Conservation (phyloP, 1,140 invertebrate genomes). For the Drosophila kikkawai region DNA sequence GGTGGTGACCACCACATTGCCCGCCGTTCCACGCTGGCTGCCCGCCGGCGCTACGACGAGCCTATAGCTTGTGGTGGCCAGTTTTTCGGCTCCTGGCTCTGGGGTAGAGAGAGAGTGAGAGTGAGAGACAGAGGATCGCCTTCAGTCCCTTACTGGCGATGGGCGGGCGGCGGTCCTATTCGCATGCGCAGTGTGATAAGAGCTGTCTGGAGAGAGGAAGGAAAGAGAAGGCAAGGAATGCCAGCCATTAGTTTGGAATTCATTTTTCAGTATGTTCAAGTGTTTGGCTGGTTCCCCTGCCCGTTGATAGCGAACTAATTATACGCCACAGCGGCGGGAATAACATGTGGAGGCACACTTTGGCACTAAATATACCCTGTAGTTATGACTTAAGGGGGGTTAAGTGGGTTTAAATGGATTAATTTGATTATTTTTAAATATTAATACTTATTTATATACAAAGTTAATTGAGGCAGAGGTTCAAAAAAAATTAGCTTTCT, state of each 20-base stretch:
- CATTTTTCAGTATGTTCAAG: background rate
- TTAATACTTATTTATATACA: too few species aligned
- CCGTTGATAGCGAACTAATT: constrained; percentile 17
- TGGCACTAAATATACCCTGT: background rate
- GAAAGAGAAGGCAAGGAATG: background rate
- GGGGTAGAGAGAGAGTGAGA: background rate
- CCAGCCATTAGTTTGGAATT: background rate
- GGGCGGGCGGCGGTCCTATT: constrained; percentile 26
- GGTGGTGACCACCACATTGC: constrained; percentile 57
- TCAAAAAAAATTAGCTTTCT: too few species aligned
- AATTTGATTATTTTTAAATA: background rate
- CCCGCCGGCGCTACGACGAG: constrained; percentile 69
- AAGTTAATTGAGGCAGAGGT: too few species aligned
- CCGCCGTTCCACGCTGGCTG: constrained; percentile 53
- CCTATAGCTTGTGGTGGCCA: constrained; percentile 79
- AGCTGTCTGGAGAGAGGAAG: constrained; percentile 14
- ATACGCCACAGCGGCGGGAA: background rate
- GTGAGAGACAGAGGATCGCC: constrained; percentile 6
- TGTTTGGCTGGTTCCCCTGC: background rate
- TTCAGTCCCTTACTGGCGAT: constrained; percentile 7
- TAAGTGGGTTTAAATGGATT: background rate
- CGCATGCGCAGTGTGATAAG: constrained; percentile 52
- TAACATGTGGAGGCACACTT: background rate
- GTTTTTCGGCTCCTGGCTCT: constrained; percentile 31
- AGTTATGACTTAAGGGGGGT: background rate